Percentiles rank a stretch among this genome's conserved stretches.
Conservation (phyloP, 2,113 vertebrate species). For the Sylvietta virens region DNA sequence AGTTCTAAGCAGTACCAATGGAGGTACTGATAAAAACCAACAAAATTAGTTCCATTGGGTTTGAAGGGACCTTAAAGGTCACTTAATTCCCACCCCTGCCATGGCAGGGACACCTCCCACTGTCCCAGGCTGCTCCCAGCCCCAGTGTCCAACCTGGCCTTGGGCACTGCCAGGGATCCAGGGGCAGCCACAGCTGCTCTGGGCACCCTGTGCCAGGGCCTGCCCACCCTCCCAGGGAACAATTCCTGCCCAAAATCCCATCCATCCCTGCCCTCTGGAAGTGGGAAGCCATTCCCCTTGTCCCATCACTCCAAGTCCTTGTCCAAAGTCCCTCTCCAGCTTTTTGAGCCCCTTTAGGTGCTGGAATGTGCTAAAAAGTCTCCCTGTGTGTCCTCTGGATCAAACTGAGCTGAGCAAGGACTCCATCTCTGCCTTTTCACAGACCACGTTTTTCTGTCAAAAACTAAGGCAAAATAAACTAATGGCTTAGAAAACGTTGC, state of each 20-base stretch:
- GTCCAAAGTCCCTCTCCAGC: background rate
- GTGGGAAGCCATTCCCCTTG: background rate
- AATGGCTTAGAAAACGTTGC: background rate
- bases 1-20: background rate
- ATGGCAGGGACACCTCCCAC: background rate
- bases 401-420: background rate
- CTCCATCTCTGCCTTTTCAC: background rate
- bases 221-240: rapidly evolving
- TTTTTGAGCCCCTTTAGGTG: background rate
- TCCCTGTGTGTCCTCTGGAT: background rate
- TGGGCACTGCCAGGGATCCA: background rate
- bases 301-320: background rate
- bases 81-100: rapidly evolving
- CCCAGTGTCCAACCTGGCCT: rapidly evolving
- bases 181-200: background rate
- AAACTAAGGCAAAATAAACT: background rate
- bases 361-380: background rate
- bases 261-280: rapidly evolving
- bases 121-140: rapidly evolving
- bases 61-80: background rate
- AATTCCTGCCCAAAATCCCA: background rate
- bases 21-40: background rate
- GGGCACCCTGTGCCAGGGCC: background rate
- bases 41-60: background rate
- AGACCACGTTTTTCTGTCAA: background rate